Evolutionary conservation across 2,797 vertebrate species (phyloP).

Genomic region (Mormyrus proboscirostris): DNA sequence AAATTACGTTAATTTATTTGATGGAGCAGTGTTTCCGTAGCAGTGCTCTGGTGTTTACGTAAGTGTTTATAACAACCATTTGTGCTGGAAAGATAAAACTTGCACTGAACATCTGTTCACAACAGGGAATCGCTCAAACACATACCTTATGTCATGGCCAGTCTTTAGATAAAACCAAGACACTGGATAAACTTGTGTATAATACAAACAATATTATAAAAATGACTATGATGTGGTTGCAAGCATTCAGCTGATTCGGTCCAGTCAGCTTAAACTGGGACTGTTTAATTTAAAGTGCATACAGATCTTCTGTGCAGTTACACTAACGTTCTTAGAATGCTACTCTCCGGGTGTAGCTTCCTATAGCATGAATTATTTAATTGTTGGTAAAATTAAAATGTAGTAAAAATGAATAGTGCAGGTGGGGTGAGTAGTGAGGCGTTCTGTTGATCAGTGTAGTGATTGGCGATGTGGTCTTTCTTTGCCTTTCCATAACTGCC

Average conservation of each 20-base stretch:
- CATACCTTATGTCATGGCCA: neutral
- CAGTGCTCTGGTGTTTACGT: neutral
- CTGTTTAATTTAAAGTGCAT: neutral
- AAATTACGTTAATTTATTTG: neutral
- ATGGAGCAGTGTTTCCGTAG: neutral
- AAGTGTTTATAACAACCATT: slow-evolving; percentile 13
- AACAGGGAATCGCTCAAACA: neutral
- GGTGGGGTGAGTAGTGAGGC: neutral
- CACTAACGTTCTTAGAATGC: neutral
- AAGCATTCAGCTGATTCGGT: neutral
- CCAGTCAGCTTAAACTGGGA: neutral
- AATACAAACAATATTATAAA: slow-evolving; percentile 12
- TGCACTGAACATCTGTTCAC: slow-evolving; percentile 10
- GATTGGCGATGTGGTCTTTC: neutral
- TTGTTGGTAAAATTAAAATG: neutral
- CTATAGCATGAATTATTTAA: neutral
- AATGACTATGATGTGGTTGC: neutral
- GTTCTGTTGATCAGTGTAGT: neutral
- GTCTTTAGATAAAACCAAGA: neutral
- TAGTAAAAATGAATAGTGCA: neutral
- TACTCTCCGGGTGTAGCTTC: neutral
- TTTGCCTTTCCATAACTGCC: neutral
- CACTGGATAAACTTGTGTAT: neutral
- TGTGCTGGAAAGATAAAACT: neutral
- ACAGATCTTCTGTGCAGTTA: neutral